Base-by-base conservation (phyloP, 2,888 invertebrate genomes). In the Agrypnus murinus region DNA sequence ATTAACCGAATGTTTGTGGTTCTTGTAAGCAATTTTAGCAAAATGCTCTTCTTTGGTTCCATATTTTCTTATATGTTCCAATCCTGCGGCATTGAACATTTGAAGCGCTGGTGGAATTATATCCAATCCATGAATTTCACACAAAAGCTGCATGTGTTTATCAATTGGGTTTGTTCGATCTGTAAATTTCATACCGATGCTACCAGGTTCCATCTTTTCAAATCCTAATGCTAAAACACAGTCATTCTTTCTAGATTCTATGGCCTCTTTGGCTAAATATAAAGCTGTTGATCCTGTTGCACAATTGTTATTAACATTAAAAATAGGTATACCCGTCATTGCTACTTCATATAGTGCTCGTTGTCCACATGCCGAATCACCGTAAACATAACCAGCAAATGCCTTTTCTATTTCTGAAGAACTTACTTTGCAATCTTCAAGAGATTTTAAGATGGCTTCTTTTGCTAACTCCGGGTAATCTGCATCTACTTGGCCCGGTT, bases 291-390 rank as follows among this genome's bases (percentile, higher is more conserved):
- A 95, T 31, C 99, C 99, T 0, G 98, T 98, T 0, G 99, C 94
- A 83, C 99, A 99, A 82, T 98, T 98, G 84, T 99, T 99, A 87
- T 99, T 99, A 8, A 99, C 98, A 86, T 99, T 99, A 87, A 94
- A 96, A 76, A 99, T 92, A 3, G 99, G 99, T 75, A 99, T 97
- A 45, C 98, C 98, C 34, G 94, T 97, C 92, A 98, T 92, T 67
- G 98, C 98, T 43, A 98, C 89, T 84, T 95, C 94, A 85, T 99
- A 99, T 6, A 99, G 85, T 0, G 97, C 97, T 75, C 98, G 89
- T 87, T 99, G 99, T 0, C 99, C 99, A 85, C 93, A 92, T 2
- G 97, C 96, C 0, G 98, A 97, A 85, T 99, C 98, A 0, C 90
- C 98, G 83, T 95, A 97, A 32, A 97, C 97, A 86, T 96, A 98